A percentile compares a stretch with the other conserved stretches of the same genome.
phyloP scores from a whole-genome alignment of 2,797 vertebrate genomes.

The Acanthurus lineatus region DNA sequence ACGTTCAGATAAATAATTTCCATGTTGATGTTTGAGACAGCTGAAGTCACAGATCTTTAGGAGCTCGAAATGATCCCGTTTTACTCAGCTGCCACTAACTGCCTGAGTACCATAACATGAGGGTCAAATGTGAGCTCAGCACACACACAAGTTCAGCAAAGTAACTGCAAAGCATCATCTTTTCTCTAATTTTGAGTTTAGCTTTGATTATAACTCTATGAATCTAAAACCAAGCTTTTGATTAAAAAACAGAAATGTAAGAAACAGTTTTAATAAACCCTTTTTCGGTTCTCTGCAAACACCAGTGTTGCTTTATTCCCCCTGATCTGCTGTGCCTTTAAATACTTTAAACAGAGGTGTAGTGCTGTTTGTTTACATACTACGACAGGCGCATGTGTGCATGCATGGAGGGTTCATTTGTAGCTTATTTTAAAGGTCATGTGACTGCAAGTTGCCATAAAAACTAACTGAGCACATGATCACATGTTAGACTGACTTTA shows the following conservation, averaged over 20 bases:
- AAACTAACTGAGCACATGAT: no score
- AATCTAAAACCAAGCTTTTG: neutral
- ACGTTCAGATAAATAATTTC: constrained; percentile 40
- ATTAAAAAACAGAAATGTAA: constrained; percentile 11
- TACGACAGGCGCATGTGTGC: no score
- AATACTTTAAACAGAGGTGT: neutral
- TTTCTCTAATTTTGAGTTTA: neutral
- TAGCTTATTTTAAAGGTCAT: no score
- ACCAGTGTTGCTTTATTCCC: neutral
- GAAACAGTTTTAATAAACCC: neutral
- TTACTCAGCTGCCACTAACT: constrained; percentile 24
- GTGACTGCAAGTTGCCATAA: no score
- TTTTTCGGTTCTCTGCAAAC: constrained; percentile 2
- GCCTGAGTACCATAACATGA: neutral
- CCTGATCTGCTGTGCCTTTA: constrained; percentile 29
- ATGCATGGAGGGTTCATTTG: no score
- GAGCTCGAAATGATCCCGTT: constrained; percentile 30
- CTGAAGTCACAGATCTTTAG: constrained; percentile 29
- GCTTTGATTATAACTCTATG: no score
- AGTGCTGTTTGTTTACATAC: no score
- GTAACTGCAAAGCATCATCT: neutral
- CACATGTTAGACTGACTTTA: no score
- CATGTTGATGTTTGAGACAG: constrained; percentile 28
- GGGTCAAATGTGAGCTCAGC: neutral
- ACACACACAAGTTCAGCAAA: neutral